These are phyloP conservation scores for Nylanderia fulva DNA, from an alignment of 1,140 invertebrate genomes.

Conservation along the genomic window DNA sequence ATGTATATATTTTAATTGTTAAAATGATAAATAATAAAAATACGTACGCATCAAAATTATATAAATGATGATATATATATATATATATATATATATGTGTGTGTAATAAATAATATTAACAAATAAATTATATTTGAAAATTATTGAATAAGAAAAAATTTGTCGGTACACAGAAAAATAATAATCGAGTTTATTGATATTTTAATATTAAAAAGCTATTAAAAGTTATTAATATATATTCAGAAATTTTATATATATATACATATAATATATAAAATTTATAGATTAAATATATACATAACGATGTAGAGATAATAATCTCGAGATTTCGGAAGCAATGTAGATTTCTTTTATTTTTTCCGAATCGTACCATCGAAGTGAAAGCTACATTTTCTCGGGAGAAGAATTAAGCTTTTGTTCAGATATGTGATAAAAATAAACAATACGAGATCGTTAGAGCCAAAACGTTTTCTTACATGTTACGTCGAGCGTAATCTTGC, in stretches of 20 bases:
- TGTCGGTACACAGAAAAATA: not conserved
- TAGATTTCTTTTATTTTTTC: not conserved
- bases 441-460: conserved; percentile 34
- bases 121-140: not conserved
- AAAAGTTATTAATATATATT: too few species aligned
- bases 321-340: not conserved
- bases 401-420: conserved; percentile 6
- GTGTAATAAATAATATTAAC: not conserved
- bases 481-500: conserved; percentile 26
- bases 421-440: conserved; percentile 8
- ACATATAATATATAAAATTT: not conserved
- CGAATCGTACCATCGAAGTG: not conserved
- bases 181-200: not conserved
- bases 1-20: too few species aligned
- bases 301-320: not conserved
- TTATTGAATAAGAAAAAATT: not conserved
- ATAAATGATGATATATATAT: too few species aligned
- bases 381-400: not conserved
- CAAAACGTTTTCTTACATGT: conserved; percentile 34
- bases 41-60: not conserved
- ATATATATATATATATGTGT: too few species aligned
- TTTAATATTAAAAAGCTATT: too few species aligned
- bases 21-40: not conserved
- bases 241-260: too few species aligned
- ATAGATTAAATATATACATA: not conserved